Evolutionary conservation across 1,140 invertebrate species (phyloP).

Genomic region (Drosophila burlai): DNA sequence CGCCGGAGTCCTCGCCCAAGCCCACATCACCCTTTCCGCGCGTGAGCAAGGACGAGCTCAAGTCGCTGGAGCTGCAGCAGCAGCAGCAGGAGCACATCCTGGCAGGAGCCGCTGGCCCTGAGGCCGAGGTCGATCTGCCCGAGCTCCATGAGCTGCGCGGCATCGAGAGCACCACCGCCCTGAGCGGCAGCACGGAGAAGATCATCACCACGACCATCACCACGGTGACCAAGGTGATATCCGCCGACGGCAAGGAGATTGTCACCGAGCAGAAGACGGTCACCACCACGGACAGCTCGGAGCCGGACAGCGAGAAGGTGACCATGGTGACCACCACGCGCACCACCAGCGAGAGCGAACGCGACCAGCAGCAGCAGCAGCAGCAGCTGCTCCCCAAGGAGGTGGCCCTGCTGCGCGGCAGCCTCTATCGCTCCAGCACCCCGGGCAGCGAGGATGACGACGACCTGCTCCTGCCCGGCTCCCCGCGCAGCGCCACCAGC

Average conservation of each 20-base stretch:
- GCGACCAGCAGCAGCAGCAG: constrained; percentile 69
- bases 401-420: constrained; percentile 85
- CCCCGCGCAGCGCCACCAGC: constrained; percentile 88
- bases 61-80: constrained; percentile 45
- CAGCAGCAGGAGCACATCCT: constrained; percentile 2
- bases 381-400: constrained; percentile 76
- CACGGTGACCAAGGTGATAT: constrained; percentile 83
- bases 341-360: constrained; percentile 81
- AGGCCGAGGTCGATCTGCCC: constrained; percentile 42
- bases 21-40: constrained; percentile 83
- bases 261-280: constrained; percentile 83
- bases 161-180: constrained; percentile 75
- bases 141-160: constrained; percentile 76
- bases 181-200: constrained; percentile 81
- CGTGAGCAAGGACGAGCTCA: constrained; percentile 78
- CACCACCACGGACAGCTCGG: constrained; percentile 80
- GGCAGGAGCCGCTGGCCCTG: constrained; percentile 6
- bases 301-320: constrained; percentile 80
- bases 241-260: constrained; percentile 80
- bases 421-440: constrained; percentile 86
- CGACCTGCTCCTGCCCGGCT: constrained; percentile 86
- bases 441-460: constrained; percentile 88
- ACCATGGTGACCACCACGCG: constrained; percentile 77
- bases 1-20: constrained; percentile 83
- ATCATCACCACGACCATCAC: constrained; percentile 84